Conservation (phyloP, 2,113 vertebrate species). For the Rhodinocichla rosea region DNA sequence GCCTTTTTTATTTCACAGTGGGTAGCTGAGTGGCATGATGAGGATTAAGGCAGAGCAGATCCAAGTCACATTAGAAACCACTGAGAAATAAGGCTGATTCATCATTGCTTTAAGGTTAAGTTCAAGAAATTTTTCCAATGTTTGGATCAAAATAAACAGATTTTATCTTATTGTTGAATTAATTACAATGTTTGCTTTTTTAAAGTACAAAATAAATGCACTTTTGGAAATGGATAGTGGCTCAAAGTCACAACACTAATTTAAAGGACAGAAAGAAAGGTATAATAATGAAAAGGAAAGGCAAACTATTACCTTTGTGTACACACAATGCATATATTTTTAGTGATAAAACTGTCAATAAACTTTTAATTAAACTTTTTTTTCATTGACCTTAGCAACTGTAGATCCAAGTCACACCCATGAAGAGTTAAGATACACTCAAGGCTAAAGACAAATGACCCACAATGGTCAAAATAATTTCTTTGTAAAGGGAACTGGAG, state of each 20-base stretch:
- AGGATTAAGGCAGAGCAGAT: slow-evolving; percentile 5
- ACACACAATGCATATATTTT: neutral
- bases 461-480: neutral
- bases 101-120: neutral
- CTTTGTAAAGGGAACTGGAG: neutral
- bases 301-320: neutral
- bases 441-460: neutral
- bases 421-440: neutral
- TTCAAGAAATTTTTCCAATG: neutral
- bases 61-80: neutral
- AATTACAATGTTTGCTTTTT: neutral
- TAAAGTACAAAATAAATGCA: neutral
- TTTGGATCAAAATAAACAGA: neutral
- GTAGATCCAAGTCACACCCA: neutral
- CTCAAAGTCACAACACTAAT: neutral
- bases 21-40: neutral
- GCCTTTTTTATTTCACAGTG: neutral
- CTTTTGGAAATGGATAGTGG: neutral
- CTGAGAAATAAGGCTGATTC: neutral
- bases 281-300: neutral
- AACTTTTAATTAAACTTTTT: neutral
- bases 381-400: neutral
- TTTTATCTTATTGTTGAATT: neutral
- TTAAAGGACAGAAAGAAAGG: neutral
- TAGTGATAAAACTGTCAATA: neutral